These are phyloP conservation scores for Ophion slaviceki DNA, from an alignment of 2,888 invertebrate genomes.

Conservation along the genomic window DNA sequence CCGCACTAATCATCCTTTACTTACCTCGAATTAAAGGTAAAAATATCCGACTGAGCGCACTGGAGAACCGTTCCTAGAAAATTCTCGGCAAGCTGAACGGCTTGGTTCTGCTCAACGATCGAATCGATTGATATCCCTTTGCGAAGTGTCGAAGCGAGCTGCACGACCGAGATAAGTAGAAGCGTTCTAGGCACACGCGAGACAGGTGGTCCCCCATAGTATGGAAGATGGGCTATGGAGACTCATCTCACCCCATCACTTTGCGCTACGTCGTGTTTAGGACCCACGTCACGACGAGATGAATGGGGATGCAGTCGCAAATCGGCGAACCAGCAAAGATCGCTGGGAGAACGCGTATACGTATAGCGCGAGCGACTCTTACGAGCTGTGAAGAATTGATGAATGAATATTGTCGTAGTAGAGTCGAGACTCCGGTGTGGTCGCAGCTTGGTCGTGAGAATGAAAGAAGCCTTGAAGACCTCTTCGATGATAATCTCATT, in stretches of 20 bases:
- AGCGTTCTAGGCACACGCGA: constrained; percentile 41
- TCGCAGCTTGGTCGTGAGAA: constrained; percentile 39
- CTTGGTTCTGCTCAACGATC: constrained; percentile 35
- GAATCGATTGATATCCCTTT: constrained; percentile 41
- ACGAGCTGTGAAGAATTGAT: constrained; percentile 56
- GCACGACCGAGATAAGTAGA: constrained; percentile 55
- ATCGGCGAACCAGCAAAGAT: constrained; percentile 43
- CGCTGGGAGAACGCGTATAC: neutral
- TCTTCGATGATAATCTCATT: constrained; percentile 78
- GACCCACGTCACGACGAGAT: constrained; percentile 42
- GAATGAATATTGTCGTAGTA: constrained; percentile 63
- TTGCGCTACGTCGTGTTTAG: constrained; percentile 43
- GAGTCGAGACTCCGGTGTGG: constrained; percentile 45
- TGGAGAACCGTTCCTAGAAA: neutral
- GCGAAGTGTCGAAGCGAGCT: constrained; percentile 57
- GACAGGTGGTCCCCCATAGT: constrained; percentile 62
- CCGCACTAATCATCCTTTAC: constrained; percentile 1
- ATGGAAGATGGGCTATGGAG: constrained; percentile 18
- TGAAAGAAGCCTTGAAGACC: constrained; percentile 40
- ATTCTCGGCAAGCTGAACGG: neutral
- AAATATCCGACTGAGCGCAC: constrained; percentile 9
- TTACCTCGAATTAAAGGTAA: constrained; percentile 1
- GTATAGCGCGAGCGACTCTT: constrained; percentile 38
- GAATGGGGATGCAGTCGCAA: constrained; percentile 47
- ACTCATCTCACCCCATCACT: constrained; percentile 41